phyloP scores from a whole-genome alignment of 2,113 vertebrate genomes.

The Lepus timidus region DNA sequence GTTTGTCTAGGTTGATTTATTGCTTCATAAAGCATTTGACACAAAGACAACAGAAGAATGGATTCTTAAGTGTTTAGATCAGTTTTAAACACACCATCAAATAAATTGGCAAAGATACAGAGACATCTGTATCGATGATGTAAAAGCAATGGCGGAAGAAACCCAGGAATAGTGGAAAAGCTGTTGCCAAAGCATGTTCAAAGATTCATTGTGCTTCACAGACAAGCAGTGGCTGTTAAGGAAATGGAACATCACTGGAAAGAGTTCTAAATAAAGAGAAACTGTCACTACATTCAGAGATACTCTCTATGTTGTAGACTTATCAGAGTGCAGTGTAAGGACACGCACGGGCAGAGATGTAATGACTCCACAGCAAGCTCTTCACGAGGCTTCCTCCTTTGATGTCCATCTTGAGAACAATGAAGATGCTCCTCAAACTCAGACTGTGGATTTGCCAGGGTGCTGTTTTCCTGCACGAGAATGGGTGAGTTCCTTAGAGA shows the following conservation, averaged over 20 bases:
- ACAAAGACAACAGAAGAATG: slow-evolving; percentile 51
- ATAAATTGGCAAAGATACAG: slow-evolving; percentile 73
- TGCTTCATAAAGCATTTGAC: slow-evolving; percentile 73
- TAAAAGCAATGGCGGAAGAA: slow-evolving; percentile 57
- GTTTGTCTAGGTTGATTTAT: slow-evolving; percentile 69
- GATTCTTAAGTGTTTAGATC: slow-evolving; percentile 67
- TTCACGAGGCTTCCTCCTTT: neutral
- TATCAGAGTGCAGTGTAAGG: neutral
- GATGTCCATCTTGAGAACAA: neutral
- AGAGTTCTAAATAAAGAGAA: slow-evolving; percentile 37
- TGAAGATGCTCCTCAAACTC: neutral
- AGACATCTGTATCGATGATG: slow-evolving; percentile 66
- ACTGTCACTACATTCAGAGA: neutral
- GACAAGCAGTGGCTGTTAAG: slow-evolving; percentile 17
- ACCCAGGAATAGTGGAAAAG: neutral
- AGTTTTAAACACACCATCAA: slow-evolving; percentile 71
- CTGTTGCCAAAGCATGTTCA: neutral
- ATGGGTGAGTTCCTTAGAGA: neutral
- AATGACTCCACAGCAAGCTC: neutral
- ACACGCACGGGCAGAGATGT: neutral
- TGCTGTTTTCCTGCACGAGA: neutral
- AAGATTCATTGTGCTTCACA: neutral
- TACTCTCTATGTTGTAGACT: neutral
- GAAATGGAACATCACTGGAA: slow-evolving; percentile 35
- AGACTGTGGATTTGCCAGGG: neutral